Percentiles rank a stretch among this genome's conserved stretches.
Evolutionary conservation across 2,113 vertebrate genomes (phyloP).

Genomic region (Macquaria ambigua): DNA sequence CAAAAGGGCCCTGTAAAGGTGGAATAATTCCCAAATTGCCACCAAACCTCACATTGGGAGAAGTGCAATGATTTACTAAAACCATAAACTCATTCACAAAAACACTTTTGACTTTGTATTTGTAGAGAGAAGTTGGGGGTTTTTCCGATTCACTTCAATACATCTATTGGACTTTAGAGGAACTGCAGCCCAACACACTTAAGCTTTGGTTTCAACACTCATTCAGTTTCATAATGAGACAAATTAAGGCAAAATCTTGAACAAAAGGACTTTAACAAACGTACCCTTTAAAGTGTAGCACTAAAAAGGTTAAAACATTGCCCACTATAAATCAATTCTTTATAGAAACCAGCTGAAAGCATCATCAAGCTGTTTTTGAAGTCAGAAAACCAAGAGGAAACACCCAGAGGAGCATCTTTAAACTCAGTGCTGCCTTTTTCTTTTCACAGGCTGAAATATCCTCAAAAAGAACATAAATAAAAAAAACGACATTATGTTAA

Average conservation of each 20-base stretch:
- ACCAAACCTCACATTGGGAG: neutral
- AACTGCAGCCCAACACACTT: neutral
- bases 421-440: neutral
- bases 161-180: neutral
- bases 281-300: neutral
- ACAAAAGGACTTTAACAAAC: neutral
- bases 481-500: constrained; percentile 34
- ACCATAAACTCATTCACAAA: neutral
- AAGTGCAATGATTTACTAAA: neutral
- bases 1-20: neutral
- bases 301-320: neutral
- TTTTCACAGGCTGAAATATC: neutral
- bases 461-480: constrained; percentile 25
- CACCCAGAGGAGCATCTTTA: neutral
- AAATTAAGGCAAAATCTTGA: neutral
- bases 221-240: neutral
- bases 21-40: neutral
- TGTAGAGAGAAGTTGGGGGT: neutral
- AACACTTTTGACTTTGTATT: neutral
- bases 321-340: neutral
- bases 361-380: constrained; percentile 15
- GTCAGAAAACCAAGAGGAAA: constrained; percentile 1
- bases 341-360: neutral
- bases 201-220: neutral
- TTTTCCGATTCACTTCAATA: neutral